phyloP scores from a whole-genome alignment of 2,888 invertebrate species.

The Leptinotarsa haldemani region DNA sequence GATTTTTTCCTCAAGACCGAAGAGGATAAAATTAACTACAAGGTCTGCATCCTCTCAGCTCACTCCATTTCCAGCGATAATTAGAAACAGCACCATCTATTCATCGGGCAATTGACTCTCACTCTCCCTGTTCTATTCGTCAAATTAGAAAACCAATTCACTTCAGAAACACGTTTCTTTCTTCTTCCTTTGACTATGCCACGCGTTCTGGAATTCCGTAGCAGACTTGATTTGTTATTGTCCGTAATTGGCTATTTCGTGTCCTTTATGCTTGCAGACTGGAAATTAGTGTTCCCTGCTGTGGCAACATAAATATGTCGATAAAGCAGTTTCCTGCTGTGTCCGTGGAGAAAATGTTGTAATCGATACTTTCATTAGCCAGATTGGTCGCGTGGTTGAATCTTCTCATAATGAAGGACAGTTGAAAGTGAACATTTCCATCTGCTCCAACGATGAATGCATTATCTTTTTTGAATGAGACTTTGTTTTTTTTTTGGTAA shows the following conservation, averaged over 20 bases:
- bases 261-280: constrained; percentile 3
- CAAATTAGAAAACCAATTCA: neutral
- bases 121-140: neutral
- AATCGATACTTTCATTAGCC: neutral
- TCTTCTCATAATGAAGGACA: neutral
- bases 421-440: neutral
- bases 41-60: neutral
- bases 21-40: too few relatives aligned
- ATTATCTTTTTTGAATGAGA: too few relatives aligned
- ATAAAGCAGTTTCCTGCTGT: neutral
- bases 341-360: neutral
- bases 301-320: constrained; percentile 6
- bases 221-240: constrained; percentile 24
- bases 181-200: neutral
- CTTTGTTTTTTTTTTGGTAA: too few relatives aligned
- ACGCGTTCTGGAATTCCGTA: neutral
- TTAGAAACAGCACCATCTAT: neutral
- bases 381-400: neutral
- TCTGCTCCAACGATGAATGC: too few relatives aligned
- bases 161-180: neutral
- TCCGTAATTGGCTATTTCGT: constrained; percentile 4
- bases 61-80: neutral
- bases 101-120: neutral
- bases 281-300: constrained; percentile 1
- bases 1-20: neutral